Evolutionary conservation across 1,140 invertebrate genomes (phyloP).

Genomic region (Asbolus verrucosus): DNA sequence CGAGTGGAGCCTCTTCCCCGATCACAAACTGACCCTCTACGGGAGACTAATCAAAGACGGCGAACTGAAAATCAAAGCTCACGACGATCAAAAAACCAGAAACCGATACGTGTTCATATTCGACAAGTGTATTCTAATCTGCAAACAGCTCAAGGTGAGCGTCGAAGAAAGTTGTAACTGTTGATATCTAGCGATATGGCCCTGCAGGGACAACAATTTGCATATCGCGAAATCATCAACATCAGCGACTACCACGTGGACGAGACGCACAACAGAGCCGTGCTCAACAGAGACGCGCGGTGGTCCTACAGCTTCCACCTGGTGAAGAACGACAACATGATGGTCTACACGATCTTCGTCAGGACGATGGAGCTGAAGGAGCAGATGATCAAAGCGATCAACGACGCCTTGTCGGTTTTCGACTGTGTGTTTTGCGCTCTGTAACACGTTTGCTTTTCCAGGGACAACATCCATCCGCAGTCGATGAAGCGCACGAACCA

Average conservation of each 20-base stretch:
- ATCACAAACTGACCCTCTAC: constrained; percentile 79
- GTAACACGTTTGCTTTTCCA: constrained; percentile 63
- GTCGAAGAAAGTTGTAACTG: constrained; percentile 46
- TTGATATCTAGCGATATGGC: no score
- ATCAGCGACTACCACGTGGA: constrained; percentile 90
- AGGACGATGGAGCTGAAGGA: constrained; percentile 88
- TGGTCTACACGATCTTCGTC: constrained; percentile 90
- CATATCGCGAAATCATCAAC: constrained; percentile 87
- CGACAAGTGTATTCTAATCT: constrained; percentile 95
- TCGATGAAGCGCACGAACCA: constrained; percentile 84
- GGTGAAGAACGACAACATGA: constrained; percentile 83
- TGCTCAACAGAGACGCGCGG: constrained; percentile 75
- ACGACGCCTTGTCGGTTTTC: constrained; percentile 91
- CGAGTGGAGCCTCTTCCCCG: constrained; percentile 72
- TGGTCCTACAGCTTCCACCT: constrained; percentile 88
- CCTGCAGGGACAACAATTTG: constrained; percentile 93
- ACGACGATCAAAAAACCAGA: constrained; percentile 88
- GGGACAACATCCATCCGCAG: constrained; percentile 89
- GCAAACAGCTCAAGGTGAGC: constrained; percentile 76
- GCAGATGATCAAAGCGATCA: constrained; percentile 93
- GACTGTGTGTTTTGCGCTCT: constrained; percentile 34
- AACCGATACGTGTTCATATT: constrained; percentile 96
- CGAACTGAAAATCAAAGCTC: constrained; percentile 92
- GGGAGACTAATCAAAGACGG: constrained; percentile 92
- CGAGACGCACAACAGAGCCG: constrained; percentile 74